phyloP scores from a whole-genome alignment of 2,113 vertebrate genomes.

The Callocephalon fimbriatum region DNA sequence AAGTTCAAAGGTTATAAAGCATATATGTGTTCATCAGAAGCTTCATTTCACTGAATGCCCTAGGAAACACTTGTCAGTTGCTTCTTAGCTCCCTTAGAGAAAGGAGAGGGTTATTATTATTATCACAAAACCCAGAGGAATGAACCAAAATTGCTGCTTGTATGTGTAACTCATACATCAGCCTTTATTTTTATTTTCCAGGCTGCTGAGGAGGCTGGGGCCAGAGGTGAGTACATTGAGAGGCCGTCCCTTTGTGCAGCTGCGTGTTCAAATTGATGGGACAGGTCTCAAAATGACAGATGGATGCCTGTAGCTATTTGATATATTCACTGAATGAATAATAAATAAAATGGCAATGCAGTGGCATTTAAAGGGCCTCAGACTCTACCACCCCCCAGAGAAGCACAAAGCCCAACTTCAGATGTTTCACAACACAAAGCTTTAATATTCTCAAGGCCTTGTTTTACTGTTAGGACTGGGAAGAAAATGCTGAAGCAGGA shows the following conservation, averaged over 20 bases:
- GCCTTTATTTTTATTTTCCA: conserved; percentile 17
- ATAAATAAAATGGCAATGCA: conserved; percentile 40
- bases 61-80: neutral
- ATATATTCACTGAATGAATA: conserved; percentile 46
- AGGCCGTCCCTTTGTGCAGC: neutral
- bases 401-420: neutral
- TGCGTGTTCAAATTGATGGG: neutral
- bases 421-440: neutral
- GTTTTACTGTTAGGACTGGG: neutral
- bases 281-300: conserved; percentile 27
- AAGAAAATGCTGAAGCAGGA: neutral
- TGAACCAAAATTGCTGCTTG: neutral
- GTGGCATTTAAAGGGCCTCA: neutral
- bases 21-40: neutral
- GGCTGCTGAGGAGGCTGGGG: neutral
- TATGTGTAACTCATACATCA: neutral
- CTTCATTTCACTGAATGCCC: neutral
- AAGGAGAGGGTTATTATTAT: neutral
- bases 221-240: neutral
- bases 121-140: neutral
- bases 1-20: neutral
- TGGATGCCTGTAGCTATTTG: conserved; percentile 34
- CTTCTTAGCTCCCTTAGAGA: neutral
- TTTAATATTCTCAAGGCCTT: neutral
- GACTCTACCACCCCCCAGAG: neutral